Conservation (phyloP, 2,113 vertebrate species). For the Rynchops niger region DNA sequence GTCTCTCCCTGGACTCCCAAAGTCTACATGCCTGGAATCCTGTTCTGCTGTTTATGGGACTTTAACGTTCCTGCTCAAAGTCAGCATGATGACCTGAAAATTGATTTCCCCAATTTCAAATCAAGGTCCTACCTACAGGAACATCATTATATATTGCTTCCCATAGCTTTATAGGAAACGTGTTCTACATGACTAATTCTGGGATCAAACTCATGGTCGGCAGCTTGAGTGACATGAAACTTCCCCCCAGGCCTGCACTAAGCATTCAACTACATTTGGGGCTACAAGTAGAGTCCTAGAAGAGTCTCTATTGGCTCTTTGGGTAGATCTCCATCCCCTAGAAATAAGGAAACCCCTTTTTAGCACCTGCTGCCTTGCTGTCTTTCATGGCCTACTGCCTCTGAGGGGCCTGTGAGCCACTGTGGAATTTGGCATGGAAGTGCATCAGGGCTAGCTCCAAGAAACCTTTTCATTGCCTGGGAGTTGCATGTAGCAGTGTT, state of each 20-base stretch:
- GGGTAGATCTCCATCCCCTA: not conserved
- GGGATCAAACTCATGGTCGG: not conserved
- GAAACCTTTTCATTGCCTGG: not conserved
- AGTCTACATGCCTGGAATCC: not conserved
- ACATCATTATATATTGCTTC: not conserved
- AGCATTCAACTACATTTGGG: not conserved
- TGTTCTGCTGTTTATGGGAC: not conserved
- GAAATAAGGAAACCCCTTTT: not conserved
- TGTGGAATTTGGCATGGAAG: not conserved
- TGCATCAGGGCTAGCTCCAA: not conserved
- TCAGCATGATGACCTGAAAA: not conserved
- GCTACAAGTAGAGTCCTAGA: not conserved
- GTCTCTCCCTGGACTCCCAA: not conserved
- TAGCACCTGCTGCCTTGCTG: not conserved
- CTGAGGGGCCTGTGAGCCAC: accelerated
- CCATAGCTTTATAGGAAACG: not conserved
- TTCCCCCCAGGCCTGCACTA: not conserved
- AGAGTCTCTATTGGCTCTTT: not conserved
- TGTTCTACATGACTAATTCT: not conserved
- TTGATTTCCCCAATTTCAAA: not conserved
- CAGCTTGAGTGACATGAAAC: not conserved
- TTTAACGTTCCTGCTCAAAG: not conserved
- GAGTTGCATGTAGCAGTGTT: not conserved
- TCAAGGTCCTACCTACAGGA: not conserved
- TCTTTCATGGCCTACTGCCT: not conserved